Percentiles rank a stretch among this genome's conserved stretches.
These are phyloP conservation scores for Serinus canaria DNA, from an alignment of 2,113 vertebrate species.

Conservation along the genomic window DNA sequence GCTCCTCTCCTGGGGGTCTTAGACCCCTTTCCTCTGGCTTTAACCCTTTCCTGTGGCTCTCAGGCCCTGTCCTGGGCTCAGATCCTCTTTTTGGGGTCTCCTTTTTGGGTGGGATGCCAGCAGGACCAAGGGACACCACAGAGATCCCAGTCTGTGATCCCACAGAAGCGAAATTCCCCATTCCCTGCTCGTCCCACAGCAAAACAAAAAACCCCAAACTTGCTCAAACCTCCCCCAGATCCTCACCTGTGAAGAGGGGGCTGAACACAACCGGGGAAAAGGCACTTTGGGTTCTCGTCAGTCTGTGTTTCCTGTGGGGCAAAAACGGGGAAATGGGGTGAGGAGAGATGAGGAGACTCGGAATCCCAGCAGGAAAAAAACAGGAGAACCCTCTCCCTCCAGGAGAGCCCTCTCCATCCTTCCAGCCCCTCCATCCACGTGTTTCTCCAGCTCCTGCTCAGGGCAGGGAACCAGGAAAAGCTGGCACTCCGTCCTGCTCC, in stretches of 20 bases:
- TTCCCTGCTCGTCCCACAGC: rapidly evolving
- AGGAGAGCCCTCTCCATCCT: neutral
- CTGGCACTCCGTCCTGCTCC: no score
- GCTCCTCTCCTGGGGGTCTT: no score
- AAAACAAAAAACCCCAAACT: rapidly evolving
- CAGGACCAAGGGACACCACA: neutral
- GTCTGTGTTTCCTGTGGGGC: conserved; percentile 80
- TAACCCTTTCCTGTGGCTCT: no score
- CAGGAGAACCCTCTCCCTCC: no score
- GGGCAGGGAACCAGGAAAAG: no score
- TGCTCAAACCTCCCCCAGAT: rapidly evolving
- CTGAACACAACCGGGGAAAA: conserved; percentile 94
- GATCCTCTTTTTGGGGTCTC: neutral
- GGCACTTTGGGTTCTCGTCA: conserved; percentile 97
- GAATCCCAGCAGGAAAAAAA: neutral
- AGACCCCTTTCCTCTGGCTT: no score
- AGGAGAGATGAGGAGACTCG: neutral
- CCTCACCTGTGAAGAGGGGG: conserved; percentile 93
- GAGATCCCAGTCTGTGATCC: rapidly evolving
- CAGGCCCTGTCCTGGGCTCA: neutral
- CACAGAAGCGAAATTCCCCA: rapidly evolving
- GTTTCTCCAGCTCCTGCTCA: no score
- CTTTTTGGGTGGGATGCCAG: neutral
- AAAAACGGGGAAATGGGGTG: neutral
- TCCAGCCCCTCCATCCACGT: no score